Evolutionary conservation across 2,113 vertebrate genomes (phyloP), one percentile per base, ranked within the genome.

Genomic region (Calidris pugnax): DNA sequence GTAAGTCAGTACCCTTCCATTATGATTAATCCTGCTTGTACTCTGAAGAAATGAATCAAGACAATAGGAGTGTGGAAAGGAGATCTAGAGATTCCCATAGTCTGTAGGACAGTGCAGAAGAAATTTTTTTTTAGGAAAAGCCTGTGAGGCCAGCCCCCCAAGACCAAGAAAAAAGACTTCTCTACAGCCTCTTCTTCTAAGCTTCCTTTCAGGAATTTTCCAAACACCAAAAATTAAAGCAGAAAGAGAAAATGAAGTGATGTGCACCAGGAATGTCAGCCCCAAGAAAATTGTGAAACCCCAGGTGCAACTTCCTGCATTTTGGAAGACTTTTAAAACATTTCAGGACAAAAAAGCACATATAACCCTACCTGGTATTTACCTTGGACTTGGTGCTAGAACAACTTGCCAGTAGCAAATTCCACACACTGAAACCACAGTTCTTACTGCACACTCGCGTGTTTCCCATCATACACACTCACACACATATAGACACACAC

Each of bases 341-440:
- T 85, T 96, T 96, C 53, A 84, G 95, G 90, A 97, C 93, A 96
- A 96, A 97, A 97, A 95, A 93, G 41, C 77, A 82, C 80, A 96
- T 86, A 72, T 86, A 77, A 81, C 66, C 81, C 74, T 96, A 95
- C 93, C 93, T 96, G 93, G 35, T 98, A 87, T 96, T 97, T 97
- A 91, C 94, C 88, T 97, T 97, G 97, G 97, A 96, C 80, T 93
- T 5, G 6, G 50, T 63, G 45, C 88, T 96, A 93, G 91, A 97
- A 96, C 92, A 96, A 97, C 95, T 97, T 96, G 97, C 97, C 96
- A 97, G 96, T 97, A 97, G 96, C 97, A 97, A 96, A 97, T 97
- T 97, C 97, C 91, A 97, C 88, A 96, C 91, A 86, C 86, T 96
- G 90, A 93, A 95, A 92, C 95, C 95, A 95, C 89, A 94, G 95